These are phyloP conservation scores for Zaprionus capensis DNA, from an alignment of 1,140 invertebrate species.

Conservation along the genomic window DNA sequence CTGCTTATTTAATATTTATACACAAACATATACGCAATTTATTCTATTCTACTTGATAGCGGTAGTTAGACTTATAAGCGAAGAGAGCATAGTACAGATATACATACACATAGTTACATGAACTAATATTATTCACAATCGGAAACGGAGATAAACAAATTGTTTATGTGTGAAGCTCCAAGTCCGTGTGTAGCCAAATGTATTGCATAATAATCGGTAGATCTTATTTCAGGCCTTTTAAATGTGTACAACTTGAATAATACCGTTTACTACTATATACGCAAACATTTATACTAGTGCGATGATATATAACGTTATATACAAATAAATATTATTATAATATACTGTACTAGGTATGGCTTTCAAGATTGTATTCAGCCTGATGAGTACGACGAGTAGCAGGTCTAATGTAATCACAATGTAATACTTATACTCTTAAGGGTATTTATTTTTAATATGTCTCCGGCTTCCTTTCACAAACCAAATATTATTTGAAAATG, in stretches of 20 bases:
- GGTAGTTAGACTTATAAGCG: constrained; percentile 44
- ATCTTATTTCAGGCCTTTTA: constrained; percentile 65
- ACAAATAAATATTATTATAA: constrained; percentile 1
- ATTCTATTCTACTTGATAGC: constrained; percentile 43
- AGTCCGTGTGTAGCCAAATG: constrained; percentile 75
- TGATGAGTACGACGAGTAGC: constrained; percentile 13
- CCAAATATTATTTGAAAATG: constrained; percentile 67
- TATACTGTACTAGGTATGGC: constrained; percentile 2
- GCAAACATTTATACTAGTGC: constrained; percentile 41
- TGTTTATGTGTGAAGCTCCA: constrained; percentile 30
- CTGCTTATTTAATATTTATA: constrained; percentile 53
- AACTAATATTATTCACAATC: constrained; percentile 70
- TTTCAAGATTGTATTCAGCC: constrained; percentile 3
- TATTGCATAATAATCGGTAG: constrained; percentile 65
- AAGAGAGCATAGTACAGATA: constrained; percentile 41
- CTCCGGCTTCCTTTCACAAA: constrained; percentile 73
- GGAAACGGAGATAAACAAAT: constrained; percentile 16
- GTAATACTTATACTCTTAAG: constrained; percentile 28
- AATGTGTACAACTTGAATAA: constrained; percentile 61
- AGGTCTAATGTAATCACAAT: constrained; percentile 27
- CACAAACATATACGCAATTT: constrained; percentile 29
- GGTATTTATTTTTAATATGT: constrained; percentile 84
- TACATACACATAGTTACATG: constrained; percentile 53
- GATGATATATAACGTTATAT: constrained; percentile 35
- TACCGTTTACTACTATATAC: constrained; percentile 50